Evolutionary conservation across 92 coral and sea anemone genomes (phyloP).

Genomic region (Hydrozoanthus gracilis): DNA sequence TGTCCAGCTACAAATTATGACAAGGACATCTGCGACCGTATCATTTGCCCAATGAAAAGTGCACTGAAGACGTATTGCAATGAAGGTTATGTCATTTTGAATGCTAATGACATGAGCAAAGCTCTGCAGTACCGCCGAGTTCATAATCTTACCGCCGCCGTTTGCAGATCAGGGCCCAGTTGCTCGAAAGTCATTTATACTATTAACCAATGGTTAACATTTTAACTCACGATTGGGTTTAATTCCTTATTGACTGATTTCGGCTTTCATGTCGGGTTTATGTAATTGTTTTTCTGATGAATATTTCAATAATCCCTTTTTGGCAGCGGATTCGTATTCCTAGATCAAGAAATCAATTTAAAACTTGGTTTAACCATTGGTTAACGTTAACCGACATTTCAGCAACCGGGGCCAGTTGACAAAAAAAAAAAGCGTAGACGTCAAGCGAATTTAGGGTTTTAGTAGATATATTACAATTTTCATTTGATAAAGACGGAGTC

Average conservation of each 20-base stretch:
- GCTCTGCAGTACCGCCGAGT: conserved; percentile 16
- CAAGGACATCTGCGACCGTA: neutral
- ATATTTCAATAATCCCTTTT: neutral
- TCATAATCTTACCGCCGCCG: conserved; percentile 10
- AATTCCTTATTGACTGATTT: conserved; percentile 17
- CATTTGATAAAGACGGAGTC: conserved; percentile 21
- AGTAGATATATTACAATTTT: neutral
- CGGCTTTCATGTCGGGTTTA: neutral
- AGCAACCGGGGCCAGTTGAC: conserved; percentile 23
- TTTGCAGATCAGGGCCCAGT: conserved; percentile 15
- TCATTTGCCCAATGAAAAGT: conserved; percentile 19
- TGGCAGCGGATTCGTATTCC: conserved; percentile 19
- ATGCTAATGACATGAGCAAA: conserved; percentile 4
- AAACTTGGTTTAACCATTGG: too few species aligned
- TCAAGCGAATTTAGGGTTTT: conserved; percentile 2
- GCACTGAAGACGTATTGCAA: conserved; percentile 19
- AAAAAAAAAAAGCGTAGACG: conserved; percentile 3
- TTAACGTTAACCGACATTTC: neutral
- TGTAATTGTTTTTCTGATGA: neutral
- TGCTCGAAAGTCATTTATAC: conserved; percentile 2
- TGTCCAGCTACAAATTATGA: neutral
- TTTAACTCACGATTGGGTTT: conserved; percentile 8
- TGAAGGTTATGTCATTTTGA: conserved; percentile 15
- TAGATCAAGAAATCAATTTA: conserved; percentile 4
- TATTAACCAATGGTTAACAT: conserved; percentile 14